Conservation (phyloP, 2,113 vertebrate genomes). For the Lepisosteus osseus region DNA sequence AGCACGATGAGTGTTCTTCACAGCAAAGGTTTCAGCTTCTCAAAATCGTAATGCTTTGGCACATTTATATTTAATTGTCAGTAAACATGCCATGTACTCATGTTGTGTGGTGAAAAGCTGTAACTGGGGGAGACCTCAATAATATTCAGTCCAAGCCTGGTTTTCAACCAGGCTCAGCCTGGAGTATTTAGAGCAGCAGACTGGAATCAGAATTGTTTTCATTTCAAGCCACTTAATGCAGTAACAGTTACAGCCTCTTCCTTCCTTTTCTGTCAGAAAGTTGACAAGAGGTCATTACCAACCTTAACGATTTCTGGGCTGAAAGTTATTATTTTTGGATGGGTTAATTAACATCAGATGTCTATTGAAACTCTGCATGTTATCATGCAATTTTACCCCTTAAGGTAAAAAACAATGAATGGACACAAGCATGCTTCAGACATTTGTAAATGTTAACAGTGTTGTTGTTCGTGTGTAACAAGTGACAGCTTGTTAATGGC, state of each 20-base stretch:
- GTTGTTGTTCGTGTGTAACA: constrained; percentile 36
- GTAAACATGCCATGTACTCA: too few species aligned
- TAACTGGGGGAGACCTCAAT: constrained; percentile 3
- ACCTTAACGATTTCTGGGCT: constrained; percentile 30
- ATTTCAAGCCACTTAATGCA: constrained; percentile 18
- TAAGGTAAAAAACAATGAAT: constrained; percentile 29
- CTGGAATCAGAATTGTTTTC: constrained; percentile 33
- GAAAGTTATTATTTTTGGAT: constrained; percentile 38
- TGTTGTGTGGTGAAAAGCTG: neutral
- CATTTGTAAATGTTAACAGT: constrained; percentile 47
- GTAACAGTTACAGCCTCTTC: constrained; percentile 15
- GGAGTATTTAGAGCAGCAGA: constrained; percentile 14
- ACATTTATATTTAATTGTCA: neutral
- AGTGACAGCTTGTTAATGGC: constrained; percentile 48
- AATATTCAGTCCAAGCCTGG: constrained; percentile 14
- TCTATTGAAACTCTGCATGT: constrained; percentile 35
- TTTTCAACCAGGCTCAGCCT: constrained; percentile 17
- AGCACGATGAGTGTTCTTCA: too few species aligned
- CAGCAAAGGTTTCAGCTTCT: too few species aligned
- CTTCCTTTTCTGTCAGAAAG: constrained; percentile 23
- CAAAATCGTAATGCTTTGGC: too few species aligned
- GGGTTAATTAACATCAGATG: constrained; percentile 52
- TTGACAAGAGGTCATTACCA: constrained; percentile 34
- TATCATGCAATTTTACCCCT: constrained; percentile 35
- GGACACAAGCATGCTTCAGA: constrained; percentile 33